These are phyloP conservation scores for Rissa tridactyla DNA, from an alignment of 2,113 vertebrate genomes.

Conservation along the genomic window DNA sequence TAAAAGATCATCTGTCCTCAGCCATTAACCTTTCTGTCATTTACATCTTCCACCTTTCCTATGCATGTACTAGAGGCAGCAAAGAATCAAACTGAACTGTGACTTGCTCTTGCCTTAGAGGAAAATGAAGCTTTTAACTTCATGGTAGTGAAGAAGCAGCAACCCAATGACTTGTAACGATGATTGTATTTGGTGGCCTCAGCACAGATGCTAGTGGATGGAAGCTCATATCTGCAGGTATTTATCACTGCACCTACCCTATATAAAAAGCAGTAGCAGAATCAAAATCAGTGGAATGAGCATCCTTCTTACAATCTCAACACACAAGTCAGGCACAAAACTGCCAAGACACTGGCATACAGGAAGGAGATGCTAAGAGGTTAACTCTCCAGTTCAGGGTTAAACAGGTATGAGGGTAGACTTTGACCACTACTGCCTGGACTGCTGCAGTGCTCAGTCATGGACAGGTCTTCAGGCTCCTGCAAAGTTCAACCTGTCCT, in stretches of 20 bases:
- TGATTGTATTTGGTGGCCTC: background rate
- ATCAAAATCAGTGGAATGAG: background rate
- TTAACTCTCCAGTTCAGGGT: background rate
- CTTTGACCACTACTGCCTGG: background rate
- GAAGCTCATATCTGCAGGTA: background rate
- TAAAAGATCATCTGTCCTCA: constrained; percentile 2
- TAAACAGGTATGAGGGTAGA: background rate
- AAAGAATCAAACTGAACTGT: background rate
- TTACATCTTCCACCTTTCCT: background rate
- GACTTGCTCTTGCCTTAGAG: background rate
- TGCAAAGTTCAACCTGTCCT: background rate
- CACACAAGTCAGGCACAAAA: background rate
- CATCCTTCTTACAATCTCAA: background rate
- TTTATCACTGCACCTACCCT: background rate
- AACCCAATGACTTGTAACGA: background rate
- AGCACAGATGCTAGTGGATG: background rate
- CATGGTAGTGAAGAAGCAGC: background rate
- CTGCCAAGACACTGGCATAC: background rate
- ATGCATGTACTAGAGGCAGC: background rate
- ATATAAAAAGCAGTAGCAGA: background rate
- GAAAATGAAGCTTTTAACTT: background rate
- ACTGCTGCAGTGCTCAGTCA: background rate
- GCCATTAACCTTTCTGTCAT: constrained; percentile 43
- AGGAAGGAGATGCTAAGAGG: background rate
- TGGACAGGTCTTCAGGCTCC: background rate